phyloP scores from a whole-genome alignment of 1,140 invertebrate genomes.

The Liolophura sinensis region DNA sequence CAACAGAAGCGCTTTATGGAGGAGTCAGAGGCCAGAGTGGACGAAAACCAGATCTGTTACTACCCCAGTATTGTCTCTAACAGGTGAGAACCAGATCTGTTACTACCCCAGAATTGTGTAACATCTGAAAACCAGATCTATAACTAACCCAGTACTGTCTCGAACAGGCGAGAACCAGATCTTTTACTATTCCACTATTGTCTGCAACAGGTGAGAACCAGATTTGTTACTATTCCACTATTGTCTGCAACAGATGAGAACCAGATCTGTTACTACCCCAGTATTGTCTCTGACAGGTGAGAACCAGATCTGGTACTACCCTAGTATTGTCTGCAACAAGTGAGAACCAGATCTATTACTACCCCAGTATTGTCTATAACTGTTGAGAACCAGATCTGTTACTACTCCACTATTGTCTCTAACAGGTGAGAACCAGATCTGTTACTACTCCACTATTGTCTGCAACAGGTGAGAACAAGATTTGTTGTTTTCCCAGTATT shows the following conservation, averaged over 20 bases:
- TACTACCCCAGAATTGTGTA: background rate
- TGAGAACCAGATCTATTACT: background rate
- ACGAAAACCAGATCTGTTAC: slow-evolving; percentile 63
- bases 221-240: too few species aligned
- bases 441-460: too few species aligned
- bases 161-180: too few species aligned
- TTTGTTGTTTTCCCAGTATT: slow-evolving; percentile 58
- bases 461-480: slow-evolving; percentile 64
- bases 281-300: slow-evolving; percentile 50
- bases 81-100: slow-evolving; percentile 31
- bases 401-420: too few species aligned
- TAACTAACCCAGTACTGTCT: too few species aligned
- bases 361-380: too few species aligned
- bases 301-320: background rate
- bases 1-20: slow-evolving; percentile 61
- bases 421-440: too few species aligned
- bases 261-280: slow-evolving; percentile 60
- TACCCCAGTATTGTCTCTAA: slow-evolving; percentile 52
- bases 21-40: slow-evolving; percentile 62
- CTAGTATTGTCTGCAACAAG: background rate
- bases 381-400: too few species aligned
- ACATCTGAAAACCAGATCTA: background rate
- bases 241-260: too few species aligned
- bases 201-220: too few species aligned
- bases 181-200: too few species aligned